Conservation (phyloP, 2,888 invertebrate species). For the Netelia fuscicornis region DNA sequence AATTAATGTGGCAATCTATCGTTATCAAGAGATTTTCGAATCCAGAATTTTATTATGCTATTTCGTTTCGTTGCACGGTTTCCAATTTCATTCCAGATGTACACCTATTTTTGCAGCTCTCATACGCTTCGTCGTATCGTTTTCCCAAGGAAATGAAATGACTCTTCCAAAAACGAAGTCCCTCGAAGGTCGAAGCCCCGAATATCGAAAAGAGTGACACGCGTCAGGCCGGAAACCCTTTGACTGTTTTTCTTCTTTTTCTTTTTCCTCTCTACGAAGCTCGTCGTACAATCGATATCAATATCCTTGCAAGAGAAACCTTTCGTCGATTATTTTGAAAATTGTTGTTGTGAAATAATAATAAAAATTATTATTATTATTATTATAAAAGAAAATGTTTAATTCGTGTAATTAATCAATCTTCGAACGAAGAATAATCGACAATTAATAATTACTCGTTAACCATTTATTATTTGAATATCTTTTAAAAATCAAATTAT, state of each 20-base stretch:
- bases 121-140: conserved; percentile 5
- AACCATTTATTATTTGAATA: too few relatives aligned
- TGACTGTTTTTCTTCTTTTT: neutral
- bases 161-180: neutral
- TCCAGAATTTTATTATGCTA: too few relatives aligned
- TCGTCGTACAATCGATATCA: conserved; percentile 5
- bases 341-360: too few relatives aligned
- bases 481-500: too few relatives aligned
- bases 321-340: too few relatives aligned
- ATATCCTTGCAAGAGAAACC: neutral
- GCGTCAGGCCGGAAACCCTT: conserved; percentile 17
- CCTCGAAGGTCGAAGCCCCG: conserved; percentile 17
- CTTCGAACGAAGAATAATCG: conserved; percentile 14
- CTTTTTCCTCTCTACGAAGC: neutral
- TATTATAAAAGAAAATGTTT: too few relatives aligned
- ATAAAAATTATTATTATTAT: too few relatives aligned
- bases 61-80: neutral
- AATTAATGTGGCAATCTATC: too few relatives aligned
- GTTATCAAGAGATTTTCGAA: too few relatives aligned
- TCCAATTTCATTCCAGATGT: conserved; percentile 14
- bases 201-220: conserved; percentile 34
- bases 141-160: conserved; percentile 16
- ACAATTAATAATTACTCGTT: neutral
- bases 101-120: neutral
- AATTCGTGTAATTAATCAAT: too few relatives aligned